A percentile compares a stretch with the other conserved stretches of the same genome.
Evolutionary conservation across 2,113 vertebrate genomes (phyloP).

Genomic region (Centropus unirufus): DNA sequence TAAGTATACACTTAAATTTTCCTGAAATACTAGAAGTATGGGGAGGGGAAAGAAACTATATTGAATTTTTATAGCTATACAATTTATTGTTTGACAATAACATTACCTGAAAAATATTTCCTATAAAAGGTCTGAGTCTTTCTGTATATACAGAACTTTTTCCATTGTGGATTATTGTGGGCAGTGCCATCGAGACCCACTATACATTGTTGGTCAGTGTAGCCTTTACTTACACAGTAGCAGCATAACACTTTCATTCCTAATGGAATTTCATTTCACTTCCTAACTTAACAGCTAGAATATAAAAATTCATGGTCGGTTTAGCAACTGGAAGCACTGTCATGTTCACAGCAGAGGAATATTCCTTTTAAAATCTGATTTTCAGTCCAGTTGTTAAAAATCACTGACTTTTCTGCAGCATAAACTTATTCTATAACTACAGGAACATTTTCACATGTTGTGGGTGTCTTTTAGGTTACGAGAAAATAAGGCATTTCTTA

Average conservation of each 20-base stretch:
- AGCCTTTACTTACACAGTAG: neutral
- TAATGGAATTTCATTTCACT: neutral
- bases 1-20: neutral
- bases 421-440: neutral
- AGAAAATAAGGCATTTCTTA: neutral
- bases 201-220: neutral
- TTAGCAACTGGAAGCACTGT: neutral
- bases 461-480: neutral
- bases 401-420: neutral
- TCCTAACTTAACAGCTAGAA: neutral
- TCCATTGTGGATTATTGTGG: neutral
- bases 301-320: neutral
- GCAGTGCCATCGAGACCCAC: neutral
- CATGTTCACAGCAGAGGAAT: neutral
- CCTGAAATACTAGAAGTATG: neutral
- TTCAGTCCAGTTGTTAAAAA: neutral
- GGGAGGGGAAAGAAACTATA: neutral
- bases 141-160: neutral
- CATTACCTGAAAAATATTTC: neutral
- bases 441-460: accelerated
- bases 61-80: neutral
- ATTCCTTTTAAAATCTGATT: neutral
- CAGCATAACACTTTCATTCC: neutral
- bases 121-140: neutral
- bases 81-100: neutral